Conservation (phyloP, 2,888 invertebrate species). For the Heteropelma amictum region DNA sequence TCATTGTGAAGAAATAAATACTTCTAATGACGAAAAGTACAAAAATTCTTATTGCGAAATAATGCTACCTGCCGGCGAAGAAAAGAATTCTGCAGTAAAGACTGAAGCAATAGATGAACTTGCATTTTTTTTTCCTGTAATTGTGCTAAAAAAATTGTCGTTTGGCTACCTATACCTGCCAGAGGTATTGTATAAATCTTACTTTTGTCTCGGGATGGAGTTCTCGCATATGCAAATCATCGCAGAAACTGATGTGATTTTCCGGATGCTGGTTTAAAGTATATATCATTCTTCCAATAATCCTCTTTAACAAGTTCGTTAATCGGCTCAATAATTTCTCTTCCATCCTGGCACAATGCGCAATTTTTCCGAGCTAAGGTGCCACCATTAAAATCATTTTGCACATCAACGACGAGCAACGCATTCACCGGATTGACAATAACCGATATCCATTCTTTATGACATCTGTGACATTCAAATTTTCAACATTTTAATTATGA, state of each 20-base stretch:
- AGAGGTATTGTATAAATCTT: no score
- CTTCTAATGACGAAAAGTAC: no score
- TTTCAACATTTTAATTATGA: not conserved
- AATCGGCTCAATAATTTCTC: conserved; percentile 92
- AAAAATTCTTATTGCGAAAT: no score
- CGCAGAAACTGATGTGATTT: conserved; percentile 96
- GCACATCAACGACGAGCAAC: conserved; percentile 96
- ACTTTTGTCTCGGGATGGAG: conserved; percentile 81
- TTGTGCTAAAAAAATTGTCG: no score
- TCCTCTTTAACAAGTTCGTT: conserved; percentile 86
- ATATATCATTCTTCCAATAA: conserved; percentile 92
- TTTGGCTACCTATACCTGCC: no score
- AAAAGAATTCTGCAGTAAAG: no score
- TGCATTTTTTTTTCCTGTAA: no score
- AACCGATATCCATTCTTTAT: conserved; percentile 92
- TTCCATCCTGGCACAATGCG: conserved; percentile 91
- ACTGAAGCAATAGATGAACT: no score
- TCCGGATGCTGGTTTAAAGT: conserved; percentile 97
- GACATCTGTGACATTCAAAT: conserved; percentile 81
- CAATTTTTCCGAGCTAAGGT: conserved; percentile 94
- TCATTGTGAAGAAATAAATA: no score
- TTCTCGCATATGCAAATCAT: conserved; percentile 89
- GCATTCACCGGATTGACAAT: conserved; percentile 86
- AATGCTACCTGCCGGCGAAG: no score
- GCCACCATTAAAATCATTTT: conserved; percentile 98